A percentile compares a stretch with the other conserved stretches of the same genome.
These are phyloP conservation scores for Prietella phreatophila DNA, from an alignment of 2,113 vertebrate genomes.

Conservation along the genomic window DNA sequence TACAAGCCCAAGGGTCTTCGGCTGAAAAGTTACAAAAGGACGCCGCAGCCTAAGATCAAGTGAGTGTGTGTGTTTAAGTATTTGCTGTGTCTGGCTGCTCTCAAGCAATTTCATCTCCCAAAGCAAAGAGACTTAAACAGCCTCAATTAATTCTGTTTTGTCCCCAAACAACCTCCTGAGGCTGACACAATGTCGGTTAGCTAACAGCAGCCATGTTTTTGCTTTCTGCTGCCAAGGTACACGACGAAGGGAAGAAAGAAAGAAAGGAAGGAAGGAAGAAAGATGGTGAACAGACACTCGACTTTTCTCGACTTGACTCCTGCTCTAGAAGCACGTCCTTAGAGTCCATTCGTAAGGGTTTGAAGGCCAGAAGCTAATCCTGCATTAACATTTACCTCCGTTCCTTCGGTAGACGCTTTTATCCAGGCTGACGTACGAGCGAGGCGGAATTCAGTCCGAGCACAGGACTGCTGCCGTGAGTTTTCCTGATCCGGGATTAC, in stretches of 20 bases:
- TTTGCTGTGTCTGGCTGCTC: conserved; percentile 29
- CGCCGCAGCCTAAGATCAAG: background rate
- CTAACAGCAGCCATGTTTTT: conserved; percentile 14
- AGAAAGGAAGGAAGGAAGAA: background rate
- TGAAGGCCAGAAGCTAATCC: background rate
- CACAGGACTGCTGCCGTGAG: background rate
- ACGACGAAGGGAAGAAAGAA: background rate
- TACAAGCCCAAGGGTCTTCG: background rate
- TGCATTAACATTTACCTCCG: background rate
- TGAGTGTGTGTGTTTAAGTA: background rate
- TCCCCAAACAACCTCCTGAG: conserved; percentile 29
- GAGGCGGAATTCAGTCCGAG: background rate
- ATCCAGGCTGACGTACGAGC: background rate
- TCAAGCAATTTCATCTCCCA: conserved; percentile 30
- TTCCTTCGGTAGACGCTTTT: background rate
- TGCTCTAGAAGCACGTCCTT: background rate
- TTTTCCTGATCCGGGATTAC: background rate
- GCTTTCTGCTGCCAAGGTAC: background rate
- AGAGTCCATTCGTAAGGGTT: background rate
- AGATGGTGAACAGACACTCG: background rate
- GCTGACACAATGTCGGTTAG: conserved; percentile 1
- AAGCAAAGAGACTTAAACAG: conserved; percentile 35
- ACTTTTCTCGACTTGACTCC: background rate
- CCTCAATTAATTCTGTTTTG: conserved; percentile 18
- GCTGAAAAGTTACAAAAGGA: background rate